These are phyloP conservation scores for Lithosia quadra DNA, from an alignment of 2,888 invertebrate genomes.

Conservation along the genomic window DNA sequence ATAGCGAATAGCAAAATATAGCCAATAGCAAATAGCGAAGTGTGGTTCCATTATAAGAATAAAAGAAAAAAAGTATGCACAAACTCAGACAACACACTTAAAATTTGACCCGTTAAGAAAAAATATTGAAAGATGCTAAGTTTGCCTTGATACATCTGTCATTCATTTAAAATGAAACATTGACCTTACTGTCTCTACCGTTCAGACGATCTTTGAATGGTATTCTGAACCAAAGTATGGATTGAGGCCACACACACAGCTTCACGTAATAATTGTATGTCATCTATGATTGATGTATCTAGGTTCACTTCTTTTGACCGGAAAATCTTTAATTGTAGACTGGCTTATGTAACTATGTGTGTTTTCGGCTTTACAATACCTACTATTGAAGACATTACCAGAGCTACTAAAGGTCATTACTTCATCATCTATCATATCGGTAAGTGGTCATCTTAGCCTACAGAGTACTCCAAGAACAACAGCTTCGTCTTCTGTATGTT, in stretches of 20 bases:
- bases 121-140: too few species aligned
- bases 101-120: too few species aligned
- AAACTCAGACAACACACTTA: too few species aligned
- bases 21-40: too few species aligned
- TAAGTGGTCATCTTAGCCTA: background rate
- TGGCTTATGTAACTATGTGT: background rate
- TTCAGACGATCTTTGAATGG: background rate
- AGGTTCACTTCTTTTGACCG: constrained; percentile 3
- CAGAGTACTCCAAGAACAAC: background rate
- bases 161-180: too few species aligned
- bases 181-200: background rate
- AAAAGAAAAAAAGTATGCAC: too few species aligned
- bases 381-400: background rate
- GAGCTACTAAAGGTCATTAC: background rate
- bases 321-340: constrained; percentile 17
- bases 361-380: background rate
- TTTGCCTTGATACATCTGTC: too few species aligned
- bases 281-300: constrained; percentile 3
- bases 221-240: background rate
- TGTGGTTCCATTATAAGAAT: too few species aligned
- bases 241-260: constrained; percentile 18
- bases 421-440: background rate
- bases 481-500: too few species aligned
- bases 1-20: too few species aligned
- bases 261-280: constrained; percentile 10